phyloP scores from a whole-genome alignment of 2,113 vertebrate genomes.

The Antennarius striatus region DNA sequence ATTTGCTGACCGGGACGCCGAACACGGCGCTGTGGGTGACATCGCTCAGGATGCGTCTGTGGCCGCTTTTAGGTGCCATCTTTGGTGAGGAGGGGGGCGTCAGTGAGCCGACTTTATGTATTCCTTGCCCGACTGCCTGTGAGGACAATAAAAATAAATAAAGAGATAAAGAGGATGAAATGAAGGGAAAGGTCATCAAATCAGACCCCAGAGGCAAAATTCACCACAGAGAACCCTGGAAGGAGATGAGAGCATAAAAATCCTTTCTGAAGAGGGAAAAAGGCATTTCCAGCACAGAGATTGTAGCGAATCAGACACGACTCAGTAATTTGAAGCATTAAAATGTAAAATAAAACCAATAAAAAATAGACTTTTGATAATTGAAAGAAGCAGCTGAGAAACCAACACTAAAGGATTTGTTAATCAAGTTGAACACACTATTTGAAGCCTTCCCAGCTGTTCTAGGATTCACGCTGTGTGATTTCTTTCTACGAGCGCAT shows the following conservation, averaged over 20 bases:
- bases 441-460: too few species aligned
- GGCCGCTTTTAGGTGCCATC: slow-evolving; percentile 88
- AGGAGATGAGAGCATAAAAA: background rate
- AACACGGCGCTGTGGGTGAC: slow-evolving; percentile 97
- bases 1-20: slow-evolving; percentile 96
- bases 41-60: slow-evolving; percentile 95
- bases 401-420: background rate
- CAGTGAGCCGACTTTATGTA: slow-evolving; percentile 89
- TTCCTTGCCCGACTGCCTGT: slow-evolving; percentile 41
- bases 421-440: background rate
- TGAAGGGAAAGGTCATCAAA: background rate
- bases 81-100: slow-evolving; percentile 97
- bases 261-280: background rate
- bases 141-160: background rate
- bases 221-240: slow-evolving; percentile 1
- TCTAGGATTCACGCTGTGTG: background rate
- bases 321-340: background rate
- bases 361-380: background rate
- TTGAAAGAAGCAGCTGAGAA: background rate
- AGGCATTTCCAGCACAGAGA: background rate
- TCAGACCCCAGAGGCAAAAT: slow-evolving; percentile 8
- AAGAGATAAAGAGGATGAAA: background rate
- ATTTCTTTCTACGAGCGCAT: background rate
- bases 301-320: background rate
- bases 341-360: background rate